Evolutionary conservation across 1,140 invertebrate genomes (phyloP).

Genomic region (Drosophila takahashii): DNA sequence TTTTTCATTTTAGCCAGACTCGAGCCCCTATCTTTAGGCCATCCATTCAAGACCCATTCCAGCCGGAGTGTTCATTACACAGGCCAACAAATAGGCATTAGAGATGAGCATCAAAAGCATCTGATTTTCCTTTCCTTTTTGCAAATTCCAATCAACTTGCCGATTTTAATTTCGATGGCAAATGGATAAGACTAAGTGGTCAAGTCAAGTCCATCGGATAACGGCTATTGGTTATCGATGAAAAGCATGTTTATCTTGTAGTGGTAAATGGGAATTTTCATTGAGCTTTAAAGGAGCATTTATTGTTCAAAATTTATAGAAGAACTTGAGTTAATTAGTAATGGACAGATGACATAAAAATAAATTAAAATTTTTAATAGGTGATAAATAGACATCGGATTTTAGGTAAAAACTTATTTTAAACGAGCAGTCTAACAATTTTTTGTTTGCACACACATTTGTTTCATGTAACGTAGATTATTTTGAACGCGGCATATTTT

Average conservation of each 20-base stretch:
- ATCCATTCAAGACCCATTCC: not conserved
- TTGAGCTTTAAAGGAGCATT: not conserved
- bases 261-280: not conserved
- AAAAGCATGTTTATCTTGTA: not conserved
- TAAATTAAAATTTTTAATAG: no score
- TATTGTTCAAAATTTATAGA: no score
- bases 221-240: not conserved
- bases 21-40: constrained; percentile 15
- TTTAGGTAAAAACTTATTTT: no score
- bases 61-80: constrained; percentile 45
- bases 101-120: constrained; percentile 26
- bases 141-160: constrained; percentile 41
- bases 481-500: no score
- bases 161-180: constrained; percentile 38
- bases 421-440: no score
- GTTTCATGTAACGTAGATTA: no score
- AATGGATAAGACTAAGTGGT: constrained; percentile 15
- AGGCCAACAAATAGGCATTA: constrained; percentile 38
- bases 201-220: constrained; percentile 5
- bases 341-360: no score
- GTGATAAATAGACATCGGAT: no score
- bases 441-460: no score
- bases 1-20: constrained; percentile 43
- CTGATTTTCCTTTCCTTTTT: constrained; percentile 11
- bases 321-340: no score